phyloP scores from a whole-genome alignment of 2,797 vertebrate species.

The Anniella stebbinsi region DNA sequence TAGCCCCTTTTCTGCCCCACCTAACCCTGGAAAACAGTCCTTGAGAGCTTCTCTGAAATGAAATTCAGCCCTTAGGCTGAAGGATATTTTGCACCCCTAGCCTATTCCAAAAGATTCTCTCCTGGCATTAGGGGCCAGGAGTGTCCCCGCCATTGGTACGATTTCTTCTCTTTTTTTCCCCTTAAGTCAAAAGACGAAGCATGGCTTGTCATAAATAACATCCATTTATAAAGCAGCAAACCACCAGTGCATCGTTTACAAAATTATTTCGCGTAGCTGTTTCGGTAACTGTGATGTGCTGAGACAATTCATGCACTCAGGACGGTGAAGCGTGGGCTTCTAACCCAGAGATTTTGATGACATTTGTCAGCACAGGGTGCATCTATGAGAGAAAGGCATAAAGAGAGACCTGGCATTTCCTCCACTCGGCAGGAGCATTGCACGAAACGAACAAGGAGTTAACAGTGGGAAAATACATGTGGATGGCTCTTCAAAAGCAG shows the following conservation, averaged over 20 bases:
- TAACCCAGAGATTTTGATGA: neutral
- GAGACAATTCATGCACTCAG: slow-evolving; percentile 62
- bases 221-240: slow-evolving; percentile 64
- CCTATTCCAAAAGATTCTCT: no score
- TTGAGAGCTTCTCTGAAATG: no score
- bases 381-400: slow-evolving; percentile 62
- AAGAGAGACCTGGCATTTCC: slow-evolving; percentile 58
- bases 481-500: slow-evolving; percentile 2
- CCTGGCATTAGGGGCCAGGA: no score
- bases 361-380: slow-evolving; percentile 49
- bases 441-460: slow-evolving; percentile 34
- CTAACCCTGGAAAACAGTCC: no score
- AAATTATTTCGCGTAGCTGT: slow-evolving; percentile 70
- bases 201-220: slow-evolving; percentile 51
- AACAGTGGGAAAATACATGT: neutral
- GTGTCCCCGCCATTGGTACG: neutral
- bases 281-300: slow-evolving; percentile 74
- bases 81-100: no score
- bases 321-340: neutral
- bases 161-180: no score
- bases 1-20: no score
- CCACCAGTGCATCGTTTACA: slow-evolving; percentile 60
- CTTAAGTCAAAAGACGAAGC: neutral
- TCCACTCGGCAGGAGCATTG: slow-evolving; percentile 36
- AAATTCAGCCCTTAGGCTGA: no score